These are phyloP conservation scores for Alexandromys fortis DNA, from an alignment of 2,113 vertebrate species.

Conservation along the genomic window DNA sequence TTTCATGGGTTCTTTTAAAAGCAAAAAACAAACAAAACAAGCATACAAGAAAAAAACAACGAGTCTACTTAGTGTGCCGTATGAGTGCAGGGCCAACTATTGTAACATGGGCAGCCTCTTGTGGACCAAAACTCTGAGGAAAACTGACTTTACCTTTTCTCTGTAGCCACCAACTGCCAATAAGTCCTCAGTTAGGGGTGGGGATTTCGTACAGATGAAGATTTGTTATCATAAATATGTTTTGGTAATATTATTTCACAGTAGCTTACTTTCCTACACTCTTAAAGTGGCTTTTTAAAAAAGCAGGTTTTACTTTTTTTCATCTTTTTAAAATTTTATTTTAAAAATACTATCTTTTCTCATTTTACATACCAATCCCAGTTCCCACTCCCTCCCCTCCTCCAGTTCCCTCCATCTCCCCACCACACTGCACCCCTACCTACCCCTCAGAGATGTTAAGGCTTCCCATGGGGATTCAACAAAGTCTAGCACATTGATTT, in stretches of 20 bases:
- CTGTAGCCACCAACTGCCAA: neutral
- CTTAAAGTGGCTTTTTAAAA: neutral
- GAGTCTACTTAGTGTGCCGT: neutral
- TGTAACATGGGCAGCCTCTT: neutral
- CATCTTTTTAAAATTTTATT: too few species aligned
- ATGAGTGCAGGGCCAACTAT: neutral
- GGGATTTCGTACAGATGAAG: neutral
- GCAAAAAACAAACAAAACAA: neutral
- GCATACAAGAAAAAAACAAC: neutral
- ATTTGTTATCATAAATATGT: neutral
- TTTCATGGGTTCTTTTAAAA: neutral
- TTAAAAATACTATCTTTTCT: too few species aligned
- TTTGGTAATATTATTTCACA: neutral
- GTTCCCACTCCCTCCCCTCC: too few species aligned
- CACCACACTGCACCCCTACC: too few species aligned
- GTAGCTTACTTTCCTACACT: neutral
- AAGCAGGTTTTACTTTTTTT: neutral
- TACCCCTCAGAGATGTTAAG: too few species aligned
- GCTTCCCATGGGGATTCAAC: too few species aligned
- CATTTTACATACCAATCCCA: too few species aligned
- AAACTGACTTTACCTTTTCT: neutral
- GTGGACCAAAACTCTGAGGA: neutral
- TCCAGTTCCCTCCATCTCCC: too few species aligned
- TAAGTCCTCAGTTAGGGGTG: neutral
- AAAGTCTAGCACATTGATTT: too few species aligned